Conservation (phyloP, 1,140 invertebrate species). For the Drosophila gunungcola region DNA sequence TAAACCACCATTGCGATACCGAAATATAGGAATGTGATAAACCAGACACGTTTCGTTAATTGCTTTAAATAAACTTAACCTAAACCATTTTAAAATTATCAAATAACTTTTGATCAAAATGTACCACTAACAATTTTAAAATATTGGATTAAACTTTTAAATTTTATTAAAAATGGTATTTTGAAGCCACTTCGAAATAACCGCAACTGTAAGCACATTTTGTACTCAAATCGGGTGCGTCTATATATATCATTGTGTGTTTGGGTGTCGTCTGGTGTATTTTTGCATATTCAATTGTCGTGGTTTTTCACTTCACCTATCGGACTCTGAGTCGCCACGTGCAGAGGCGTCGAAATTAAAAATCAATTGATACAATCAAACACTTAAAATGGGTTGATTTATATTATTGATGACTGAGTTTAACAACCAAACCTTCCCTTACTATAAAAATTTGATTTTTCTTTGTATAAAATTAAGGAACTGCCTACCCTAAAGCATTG, state of each 20-base stretch:
- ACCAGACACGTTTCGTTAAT: no score
- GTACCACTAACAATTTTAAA: no score
- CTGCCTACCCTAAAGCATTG: background rate
- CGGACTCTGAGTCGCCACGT: conserved; percentile 12
- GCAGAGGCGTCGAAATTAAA: conserved; percentile 30
- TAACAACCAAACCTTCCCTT: background rate
- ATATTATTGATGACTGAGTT: background rate
- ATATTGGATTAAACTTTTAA: no score
- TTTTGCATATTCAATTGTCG: conserved; percentile 40
- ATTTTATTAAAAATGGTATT: background rate
- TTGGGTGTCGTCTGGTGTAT: conserved; percentile 15
- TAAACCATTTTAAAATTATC: no score
- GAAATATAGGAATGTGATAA: background rate
- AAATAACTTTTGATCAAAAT: no score
- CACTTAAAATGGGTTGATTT: conserved; percentile 28
- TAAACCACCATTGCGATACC: background rate
- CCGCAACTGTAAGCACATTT: conserved; percentile 4
- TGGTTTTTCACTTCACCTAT: background rate
- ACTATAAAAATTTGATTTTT: background rate
- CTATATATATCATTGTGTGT: conserved; percentile 7
- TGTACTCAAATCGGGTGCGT: conserved; percentile 10
- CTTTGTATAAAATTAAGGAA: background rate
- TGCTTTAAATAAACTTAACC: background rate
- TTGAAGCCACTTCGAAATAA: background rate
- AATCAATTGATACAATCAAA: conserved; percentile 33